Evolutionary conservation across 2,888 invertebrate species (phyloP).

Genomic region (Meta bourneti): DNA sequence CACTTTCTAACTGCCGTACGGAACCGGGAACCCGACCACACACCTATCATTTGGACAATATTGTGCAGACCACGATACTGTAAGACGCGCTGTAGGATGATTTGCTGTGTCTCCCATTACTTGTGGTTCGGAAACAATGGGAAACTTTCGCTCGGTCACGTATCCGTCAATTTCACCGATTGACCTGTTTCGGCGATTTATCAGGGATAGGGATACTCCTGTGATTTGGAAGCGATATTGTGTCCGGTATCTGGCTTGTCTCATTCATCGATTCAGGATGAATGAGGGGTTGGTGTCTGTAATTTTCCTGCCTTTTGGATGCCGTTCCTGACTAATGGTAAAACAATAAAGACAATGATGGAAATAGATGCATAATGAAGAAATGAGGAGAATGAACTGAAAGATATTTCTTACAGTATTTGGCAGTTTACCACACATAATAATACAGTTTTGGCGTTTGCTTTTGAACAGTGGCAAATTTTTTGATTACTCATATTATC

Average conservation of each 20-base stretch:
- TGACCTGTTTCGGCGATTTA: constrained; percentile 28
- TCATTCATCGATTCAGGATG: background rate
- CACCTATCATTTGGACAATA: constrained; percentile 30
- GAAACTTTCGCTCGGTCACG: constrained; percentile 20
- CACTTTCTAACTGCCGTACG: background rate
- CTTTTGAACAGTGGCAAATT: no score
- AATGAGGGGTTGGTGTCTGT: no score
- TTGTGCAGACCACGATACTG: background rate
- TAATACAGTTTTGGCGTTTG: no score
- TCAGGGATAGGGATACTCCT: background rate
- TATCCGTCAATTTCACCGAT: background rate
- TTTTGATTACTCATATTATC: no score
- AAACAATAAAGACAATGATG: no score
- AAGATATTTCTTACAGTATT: no score
- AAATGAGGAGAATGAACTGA: no score
- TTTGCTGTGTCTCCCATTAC: constrained; percentile 2
- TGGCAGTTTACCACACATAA: no score
- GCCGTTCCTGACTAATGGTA: no score
- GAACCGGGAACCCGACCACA: constrained; percentile 9
- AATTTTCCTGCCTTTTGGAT: no score
- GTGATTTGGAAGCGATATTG: constrained; percentile 15
- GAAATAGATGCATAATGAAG: no score
- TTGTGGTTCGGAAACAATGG: constrained; percentile 32
- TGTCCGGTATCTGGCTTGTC: background rate
- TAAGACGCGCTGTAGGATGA: background rate